Evolutionary conservation across 2,797 vertebrate genomes (phyloP), one percentile per base, ranked within the genome.

Genomic region (Alauda arvensis): DNA sequence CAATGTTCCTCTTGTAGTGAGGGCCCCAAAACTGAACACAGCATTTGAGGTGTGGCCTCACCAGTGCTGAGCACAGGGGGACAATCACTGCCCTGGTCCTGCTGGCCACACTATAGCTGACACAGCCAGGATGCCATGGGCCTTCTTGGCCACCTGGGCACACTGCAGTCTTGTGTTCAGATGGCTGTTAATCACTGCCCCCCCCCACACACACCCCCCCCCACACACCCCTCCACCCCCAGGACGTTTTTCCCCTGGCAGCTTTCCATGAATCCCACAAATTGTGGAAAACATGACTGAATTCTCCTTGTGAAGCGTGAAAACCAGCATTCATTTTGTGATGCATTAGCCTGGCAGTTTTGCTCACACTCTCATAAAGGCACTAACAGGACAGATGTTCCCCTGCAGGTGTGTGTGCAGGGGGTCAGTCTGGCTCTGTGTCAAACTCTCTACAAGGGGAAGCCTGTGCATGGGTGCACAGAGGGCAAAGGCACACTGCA

Each of bases 401-500:
- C 65, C 68, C 72, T 69, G 69, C 82, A 83, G 89, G 68, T 42
- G 39, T 53, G n/a, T 3, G 37, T 19, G 65, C 14, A 29, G 29
- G 65, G 45, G 25, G 45, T 67, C 78, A 37, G 26, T 26, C 11
- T 74, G 84, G 87, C 72, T 45, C 39, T 3, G 0, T 1, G 25
- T n/a, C 82, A 65, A 55, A 14, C 23, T 48, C 72, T 8, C 69
- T 74, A 77, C 84, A 86, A 87, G 88, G 77, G 49, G 43, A 21
- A 67, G 82, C 49, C 57, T 89, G 71, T 93, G 59, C 6, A 2
- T 23, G 68, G 76, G 56, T 51, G 51, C 8, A 75, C 37, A 37
- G 56, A 37, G 52, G 52, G 75, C 48, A 81, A 34, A 83, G 6
- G 34, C 81, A 85, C 86, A 81, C 74, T 57, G 83, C 51, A 88